These are phyloP conservation scores for Eidolon dupreanum DNA, from an alignment of 2,797 vertebrate genomes.

Conservation along the genomic window DNA sequence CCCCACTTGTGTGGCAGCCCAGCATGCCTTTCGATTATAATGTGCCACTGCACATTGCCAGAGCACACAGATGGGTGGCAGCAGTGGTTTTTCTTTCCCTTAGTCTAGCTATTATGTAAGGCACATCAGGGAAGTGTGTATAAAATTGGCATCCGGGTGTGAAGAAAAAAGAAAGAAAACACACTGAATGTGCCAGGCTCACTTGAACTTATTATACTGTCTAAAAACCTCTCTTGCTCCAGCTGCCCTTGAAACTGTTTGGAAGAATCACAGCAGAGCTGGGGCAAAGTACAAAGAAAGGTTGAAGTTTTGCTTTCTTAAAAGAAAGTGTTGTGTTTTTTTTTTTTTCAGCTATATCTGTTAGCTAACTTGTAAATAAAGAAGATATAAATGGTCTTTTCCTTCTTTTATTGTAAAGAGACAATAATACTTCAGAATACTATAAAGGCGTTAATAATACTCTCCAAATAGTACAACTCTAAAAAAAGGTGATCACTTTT, in stretches of 20 bases:
- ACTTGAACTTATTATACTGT: background rate
- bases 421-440: background rate
- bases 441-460: background rate
- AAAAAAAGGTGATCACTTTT: background rate
- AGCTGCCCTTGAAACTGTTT: background rate
- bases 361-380: background rate
- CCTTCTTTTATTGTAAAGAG: background rate
- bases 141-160: slow-evolving; percentile 53
- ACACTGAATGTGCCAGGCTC: background rate
- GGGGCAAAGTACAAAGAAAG: background rate
- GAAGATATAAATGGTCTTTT: background rate
- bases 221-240: background rate
- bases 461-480: background rate
- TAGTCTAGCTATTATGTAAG: background rate
- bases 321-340: background rate
- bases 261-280: background rate
- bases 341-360: background rate
- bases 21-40: background rate
- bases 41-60: background rate
- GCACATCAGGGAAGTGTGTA: slow-evolving; percentile 27
- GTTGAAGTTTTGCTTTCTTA: background rate
- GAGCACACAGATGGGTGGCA: background rate
- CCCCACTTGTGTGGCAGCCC: background rate
- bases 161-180: background rate
- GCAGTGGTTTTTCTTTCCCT: background rate